Conservation (phyloP, 1,140 invertebrate species). For the Eubasilissa regina region DNA sequence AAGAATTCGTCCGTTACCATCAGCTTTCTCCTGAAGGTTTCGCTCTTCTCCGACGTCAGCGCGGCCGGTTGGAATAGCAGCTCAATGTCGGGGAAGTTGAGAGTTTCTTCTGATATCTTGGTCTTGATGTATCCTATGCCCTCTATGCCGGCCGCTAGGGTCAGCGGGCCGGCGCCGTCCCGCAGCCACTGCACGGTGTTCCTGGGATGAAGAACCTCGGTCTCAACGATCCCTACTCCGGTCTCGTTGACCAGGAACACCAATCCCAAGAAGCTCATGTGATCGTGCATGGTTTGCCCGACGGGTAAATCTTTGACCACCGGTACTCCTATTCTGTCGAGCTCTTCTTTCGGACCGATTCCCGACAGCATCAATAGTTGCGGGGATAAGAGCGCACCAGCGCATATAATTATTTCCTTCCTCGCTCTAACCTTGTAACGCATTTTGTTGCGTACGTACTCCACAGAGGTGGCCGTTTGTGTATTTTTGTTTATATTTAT, state of each 20-base stretch:
- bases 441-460: conserved; percentile 72
- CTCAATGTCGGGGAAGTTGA: conserved; percentile 77
- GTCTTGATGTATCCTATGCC: conserved; percentile 74
- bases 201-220: conserved; percentile 65
- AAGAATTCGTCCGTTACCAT: conserved; percentile 74
- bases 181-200: conserved; percentile 65
- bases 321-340: conserved; percentile 76
- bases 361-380: conserved; percentile 84
- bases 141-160: conserved; percentile 73
- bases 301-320: conserved; percentile 76
- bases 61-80: conserved; percentile 74
- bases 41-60: conserved; percentile 72
- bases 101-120: conserved; percentile 70
- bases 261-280: conserved; percentile 79
- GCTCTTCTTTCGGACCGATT: conserved; percentile 75
- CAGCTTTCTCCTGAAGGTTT: conserved; percentile 70
- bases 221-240: conserved; percentile 64
- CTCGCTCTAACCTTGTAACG: conserved; percentile 66
- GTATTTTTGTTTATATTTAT: conserved; percentile 75
- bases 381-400: conserved; percentile 81
- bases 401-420: conserved; percentile 77
- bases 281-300: conserved; percentile 79
- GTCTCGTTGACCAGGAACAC: conserved; percentile 73
- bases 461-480: conserved; percentile 77
- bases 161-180: conserved; percentile 68